Evolutionary conservation across 1,140 invertebrate genomes (phyloP).

Genomic region (Ceratitis capitata): DNA sequence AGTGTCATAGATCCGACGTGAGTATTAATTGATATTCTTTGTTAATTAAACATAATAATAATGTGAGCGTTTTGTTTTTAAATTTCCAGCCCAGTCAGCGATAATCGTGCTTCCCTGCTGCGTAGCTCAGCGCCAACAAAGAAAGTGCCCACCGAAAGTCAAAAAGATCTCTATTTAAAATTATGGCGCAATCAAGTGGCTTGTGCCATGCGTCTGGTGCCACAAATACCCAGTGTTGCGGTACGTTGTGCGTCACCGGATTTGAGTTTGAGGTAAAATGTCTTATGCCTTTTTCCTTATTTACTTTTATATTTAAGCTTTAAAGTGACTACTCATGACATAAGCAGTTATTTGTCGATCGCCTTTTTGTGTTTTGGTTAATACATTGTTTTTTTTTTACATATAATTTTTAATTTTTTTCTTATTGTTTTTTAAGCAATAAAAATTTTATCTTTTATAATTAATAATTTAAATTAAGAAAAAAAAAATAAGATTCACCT

Average conservation of each 20-base stretch:
- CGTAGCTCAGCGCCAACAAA: slow-evolving; percentile 78
- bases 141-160: slow-evolving; percentile 75
- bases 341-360: neutral
- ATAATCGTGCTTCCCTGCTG: slow-evolving; percentile 93
- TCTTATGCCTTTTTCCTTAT: neutral
- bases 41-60: neutral
- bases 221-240: slow-evolving; percentile 81
- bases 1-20: slow-evolving; percentile 95
- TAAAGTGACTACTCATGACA: neutral
- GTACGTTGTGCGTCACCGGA: slow-evolving; percentile 92
- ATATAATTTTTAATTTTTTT: neutral
- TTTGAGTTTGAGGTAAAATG: slow-evolving; percentile 82
- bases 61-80: neutral
- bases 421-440: neutral
- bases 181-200: slow-evolving; percentile 97
- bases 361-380: neutral
- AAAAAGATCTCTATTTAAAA: slow-evolving; percentile 88
- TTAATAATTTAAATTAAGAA: neutral
- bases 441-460: neutral
- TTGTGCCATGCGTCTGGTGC: slow-evolving; percentile 93
- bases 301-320: too few relatives aligned
- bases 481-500: neutral
- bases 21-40: too few relatives aligned
- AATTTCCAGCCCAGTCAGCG: slow-evolving; percentile 86
- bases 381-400: neutral